These are phyloP conservation scores for Rhynchonycteris naso DNA, from an alignment of 2,797 vertebrate species.

Conservation along the genomic window DNA sequence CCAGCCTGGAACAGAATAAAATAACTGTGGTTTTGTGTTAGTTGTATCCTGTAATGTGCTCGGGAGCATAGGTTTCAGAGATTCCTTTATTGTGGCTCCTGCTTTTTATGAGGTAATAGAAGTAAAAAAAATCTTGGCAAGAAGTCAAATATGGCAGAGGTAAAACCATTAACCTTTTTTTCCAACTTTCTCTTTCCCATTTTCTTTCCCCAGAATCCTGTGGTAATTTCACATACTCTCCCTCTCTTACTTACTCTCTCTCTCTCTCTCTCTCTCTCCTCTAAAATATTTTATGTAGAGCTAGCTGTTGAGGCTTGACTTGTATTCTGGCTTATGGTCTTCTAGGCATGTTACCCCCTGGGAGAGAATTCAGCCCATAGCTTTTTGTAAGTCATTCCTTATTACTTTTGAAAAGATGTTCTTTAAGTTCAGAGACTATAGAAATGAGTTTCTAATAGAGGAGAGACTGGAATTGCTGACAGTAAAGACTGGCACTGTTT, in stretches of 20 bases:
- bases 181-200: conserved; percentile 45
- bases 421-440: background rate
- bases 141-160: conserved; percentile 49
- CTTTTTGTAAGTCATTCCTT: background rate
- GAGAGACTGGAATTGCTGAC: background rate
- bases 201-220: conserved; percentile 22
- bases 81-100: conserved; percentile 64
- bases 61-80: conserved; percentile 47
- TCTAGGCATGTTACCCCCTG: background rate
- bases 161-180: conserved; percentile 59
- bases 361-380: background rate
- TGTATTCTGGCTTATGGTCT: background rate
- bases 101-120: conserved; percentile 66
- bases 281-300: conserved; percentile 25
- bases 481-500: background rate
- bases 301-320: background rate
- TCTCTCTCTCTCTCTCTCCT: background rate
- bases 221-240: background rate
- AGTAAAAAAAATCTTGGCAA: conserved; percentile 53
- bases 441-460: background rate
- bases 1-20: conserved; percentile 52
- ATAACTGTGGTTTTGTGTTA: conserved; percentile 57
- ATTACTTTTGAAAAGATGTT: conserved; percentile 24
- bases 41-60: conserved; percentile 27
- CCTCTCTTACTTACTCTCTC: too few species aligned